Conservation (phyloP, 2,888 invertebrate species). For the Panopea generosa region DNA sequence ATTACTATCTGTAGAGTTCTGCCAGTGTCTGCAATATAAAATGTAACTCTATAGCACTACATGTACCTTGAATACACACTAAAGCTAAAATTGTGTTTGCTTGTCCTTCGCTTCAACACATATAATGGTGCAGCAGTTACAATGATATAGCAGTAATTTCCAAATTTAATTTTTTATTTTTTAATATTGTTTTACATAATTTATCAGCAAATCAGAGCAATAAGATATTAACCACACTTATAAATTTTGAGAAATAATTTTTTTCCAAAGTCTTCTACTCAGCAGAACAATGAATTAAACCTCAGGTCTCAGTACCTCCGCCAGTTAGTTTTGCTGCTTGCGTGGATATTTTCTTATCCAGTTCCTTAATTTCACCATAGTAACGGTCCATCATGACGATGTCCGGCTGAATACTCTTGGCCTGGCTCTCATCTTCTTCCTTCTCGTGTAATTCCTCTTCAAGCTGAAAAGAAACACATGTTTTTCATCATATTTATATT, state of each 20-base stretch:
- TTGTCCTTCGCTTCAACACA: too few species aligned
- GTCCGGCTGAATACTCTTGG: slow-evolving; percentile 90
- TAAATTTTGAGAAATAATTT: too few species aligned
- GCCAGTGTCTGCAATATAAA: slow-evolving; percentile 67
- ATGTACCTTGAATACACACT: too few species aligned
- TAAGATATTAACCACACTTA: too few species aligned
- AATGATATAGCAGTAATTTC: background rate
- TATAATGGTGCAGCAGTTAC: too few species aligned
- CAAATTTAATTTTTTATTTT: background rate
- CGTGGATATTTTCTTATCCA: slow-evolving; percentile 85
- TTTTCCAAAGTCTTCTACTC: too few species aligned
- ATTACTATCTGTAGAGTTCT: slow-evolving; percentile 80
- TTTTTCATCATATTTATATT: too few species aligned
- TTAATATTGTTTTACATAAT: too few species aligned
- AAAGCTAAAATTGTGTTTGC: too few species aligned
- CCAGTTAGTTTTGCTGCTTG: slow-evolving; percentile 78
- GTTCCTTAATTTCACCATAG: slow-evolving; percentile 83
- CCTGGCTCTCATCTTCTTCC: slow-evolving; percentile 86
- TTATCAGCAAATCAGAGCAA: too few species aligned
- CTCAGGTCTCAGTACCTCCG: slow-evolving; percentile 68
- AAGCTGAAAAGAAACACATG: slow-evolving; percentile 57
- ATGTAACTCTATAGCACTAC: too few species aligned
- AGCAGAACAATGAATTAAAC: background rate
- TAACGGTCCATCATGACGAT: slow-evolving; percentile 91
- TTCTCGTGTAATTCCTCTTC: slow-evolving; percentile 81